These are phyloP conservation scores for Anastrepha obliqua DNA, from an alignment of 1,140 invertebrate genomes.

Conservation along the genomic window DNA sequence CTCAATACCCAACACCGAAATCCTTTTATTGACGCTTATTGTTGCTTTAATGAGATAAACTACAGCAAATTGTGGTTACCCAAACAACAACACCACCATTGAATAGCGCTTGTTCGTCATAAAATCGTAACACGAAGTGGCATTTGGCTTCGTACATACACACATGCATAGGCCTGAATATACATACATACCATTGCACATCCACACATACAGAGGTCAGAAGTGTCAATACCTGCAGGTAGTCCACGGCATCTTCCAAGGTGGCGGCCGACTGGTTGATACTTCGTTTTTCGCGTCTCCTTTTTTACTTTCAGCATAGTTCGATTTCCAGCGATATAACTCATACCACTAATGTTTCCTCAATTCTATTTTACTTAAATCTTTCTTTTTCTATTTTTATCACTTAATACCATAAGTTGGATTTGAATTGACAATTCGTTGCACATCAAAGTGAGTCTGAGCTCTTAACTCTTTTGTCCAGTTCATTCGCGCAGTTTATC, in stretches of 20 bases:
- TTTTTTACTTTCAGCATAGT: background rate
- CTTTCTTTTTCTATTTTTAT: background rate
- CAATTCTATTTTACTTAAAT: background rate
- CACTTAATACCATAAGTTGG: constrained; percentile 51
- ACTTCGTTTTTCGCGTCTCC: background rate
- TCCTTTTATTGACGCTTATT: constrained; percentile 49
- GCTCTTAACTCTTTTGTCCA: background rate
- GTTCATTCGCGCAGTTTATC: background rate
- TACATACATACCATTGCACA: too few species aligned
- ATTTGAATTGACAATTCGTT: constrained; percentile 47
- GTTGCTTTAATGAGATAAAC: constrained; percentile 50
- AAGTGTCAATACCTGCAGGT: background rate
- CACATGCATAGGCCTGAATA: too few species aligned
- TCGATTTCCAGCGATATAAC: background rate
- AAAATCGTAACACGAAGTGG: constrained; percentile 23
- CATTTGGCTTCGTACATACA: background rate
- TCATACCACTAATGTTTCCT: background rate
- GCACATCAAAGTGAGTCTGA: constrained; percentile 32
- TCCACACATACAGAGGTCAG: background rate
- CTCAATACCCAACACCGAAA: background rate
- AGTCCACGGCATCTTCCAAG: background rate
- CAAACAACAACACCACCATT: constrained; percentile 14
- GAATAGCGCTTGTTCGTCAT: constrained; percentile 37
- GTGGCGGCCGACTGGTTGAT: background rate
- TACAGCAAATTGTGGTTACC: constrained; percentile 31